Percentiles rank a stretch among this genome's conserved stretches.
These are phyloP conservation scores for Eospalax fontanierii DNA, from an alignment of 2,797 vertebrate genomes.

Conservation along the genomic window DNA sequence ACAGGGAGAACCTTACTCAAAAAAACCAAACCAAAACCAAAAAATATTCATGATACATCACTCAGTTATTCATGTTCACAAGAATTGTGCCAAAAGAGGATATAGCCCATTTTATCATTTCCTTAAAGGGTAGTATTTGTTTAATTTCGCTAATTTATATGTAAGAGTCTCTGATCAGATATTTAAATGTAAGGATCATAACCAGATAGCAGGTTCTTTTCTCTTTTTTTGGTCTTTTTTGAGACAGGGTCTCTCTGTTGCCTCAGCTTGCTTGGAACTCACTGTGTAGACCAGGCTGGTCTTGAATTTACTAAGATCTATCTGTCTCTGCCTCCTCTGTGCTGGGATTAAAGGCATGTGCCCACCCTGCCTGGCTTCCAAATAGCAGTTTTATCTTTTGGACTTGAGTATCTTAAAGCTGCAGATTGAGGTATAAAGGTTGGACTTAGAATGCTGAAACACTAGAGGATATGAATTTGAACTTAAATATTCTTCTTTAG, in stretches of 20 bases:
- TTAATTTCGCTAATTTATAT: conserved; percentile 42
- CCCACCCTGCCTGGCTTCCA: too few relatives aligned
- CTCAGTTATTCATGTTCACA: conserved; percentile 44
- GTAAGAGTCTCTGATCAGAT: conserved; percentile 46
- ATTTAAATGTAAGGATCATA: conserved; percentile 42
- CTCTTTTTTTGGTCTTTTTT: too few relatives aligned
- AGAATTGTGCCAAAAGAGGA: conserved; percentile 21
- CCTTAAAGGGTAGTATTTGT: conserved; percentile 26
- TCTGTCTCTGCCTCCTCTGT: too few relatives aligned
- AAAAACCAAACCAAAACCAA: background rate
- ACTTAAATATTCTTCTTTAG: conserved; percentile 54
- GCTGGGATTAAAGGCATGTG: too few relatives aligned
- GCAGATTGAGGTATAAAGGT: conserved; percentile 11
- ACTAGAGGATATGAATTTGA: conserved; percentile 60
- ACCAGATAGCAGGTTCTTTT: background rate
- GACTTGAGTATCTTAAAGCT: conserved; percentile 1
- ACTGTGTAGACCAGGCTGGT: too few relatives aligned
- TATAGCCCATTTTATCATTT: conserved; percentile 12
- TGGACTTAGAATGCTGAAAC: conserved; percentile 54
- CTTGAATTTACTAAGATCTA: too few relatives aligned
- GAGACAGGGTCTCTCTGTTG: too few relatives aligned
- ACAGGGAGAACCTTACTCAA: background rate
- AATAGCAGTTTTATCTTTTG: conserved; percentile 35
- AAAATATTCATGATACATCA: background rate
- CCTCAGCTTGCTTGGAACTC: too few relatives aligned